A percentile compares a stretch with the other conserved stretches of the same genome.
phyloP scores from a whole-genome alignment of 1,140 invertebrate genomes.

The Vanessa tameamea region DNA sequence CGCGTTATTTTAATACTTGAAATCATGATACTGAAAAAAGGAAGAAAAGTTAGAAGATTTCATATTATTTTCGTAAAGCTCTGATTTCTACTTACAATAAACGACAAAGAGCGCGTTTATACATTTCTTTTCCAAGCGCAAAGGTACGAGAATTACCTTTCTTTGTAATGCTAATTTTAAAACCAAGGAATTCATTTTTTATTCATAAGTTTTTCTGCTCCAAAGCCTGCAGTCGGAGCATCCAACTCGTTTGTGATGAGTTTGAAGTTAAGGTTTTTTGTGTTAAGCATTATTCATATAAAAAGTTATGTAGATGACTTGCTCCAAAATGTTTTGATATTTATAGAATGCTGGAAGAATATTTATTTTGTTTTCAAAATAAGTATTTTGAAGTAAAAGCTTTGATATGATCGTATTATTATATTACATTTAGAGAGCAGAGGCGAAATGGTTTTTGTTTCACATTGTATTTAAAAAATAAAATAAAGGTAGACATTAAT shows the following conservation, averaged over 20 bases:
- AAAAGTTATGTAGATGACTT: constrained; percentile 46
- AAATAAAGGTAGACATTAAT: no score
- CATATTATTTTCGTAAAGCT: constrained; percentile 45
- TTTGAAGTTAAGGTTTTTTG: constrained; percentile 62
- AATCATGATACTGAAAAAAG: constrained; percentile 15
- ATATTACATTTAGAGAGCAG: no score
- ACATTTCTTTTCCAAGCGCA: constrained; percentile 71
- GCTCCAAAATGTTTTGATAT: constrained; percentile 19
- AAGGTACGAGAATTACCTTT: constrained; percentile 77
- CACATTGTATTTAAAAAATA: no score
- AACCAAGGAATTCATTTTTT: constrained; percentile 80
- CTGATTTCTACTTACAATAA: constrained; percentile 72
- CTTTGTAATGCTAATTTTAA: constrained; percentile 80
- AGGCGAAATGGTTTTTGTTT: no score
- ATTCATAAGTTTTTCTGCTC: constrained; percentile 80
- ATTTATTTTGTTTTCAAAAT: neutral
- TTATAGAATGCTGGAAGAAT: neutral
- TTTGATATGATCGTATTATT: neutral
- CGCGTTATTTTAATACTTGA: neutral
- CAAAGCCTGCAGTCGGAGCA: constrained; percentile 71
- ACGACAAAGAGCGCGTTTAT: constrained; percentile 69
- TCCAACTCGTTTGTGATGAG: constrained; percentile 70
- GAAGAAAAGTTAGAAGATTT: constrained; percentile 11
- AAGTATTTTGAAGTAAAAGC: neutral
- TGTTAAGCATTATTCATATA: constrained; percentile 56